phyloP scores from a whole-genome alignment of 2,888 invertebrate species.

The Choreutis nemorana region DNA sequence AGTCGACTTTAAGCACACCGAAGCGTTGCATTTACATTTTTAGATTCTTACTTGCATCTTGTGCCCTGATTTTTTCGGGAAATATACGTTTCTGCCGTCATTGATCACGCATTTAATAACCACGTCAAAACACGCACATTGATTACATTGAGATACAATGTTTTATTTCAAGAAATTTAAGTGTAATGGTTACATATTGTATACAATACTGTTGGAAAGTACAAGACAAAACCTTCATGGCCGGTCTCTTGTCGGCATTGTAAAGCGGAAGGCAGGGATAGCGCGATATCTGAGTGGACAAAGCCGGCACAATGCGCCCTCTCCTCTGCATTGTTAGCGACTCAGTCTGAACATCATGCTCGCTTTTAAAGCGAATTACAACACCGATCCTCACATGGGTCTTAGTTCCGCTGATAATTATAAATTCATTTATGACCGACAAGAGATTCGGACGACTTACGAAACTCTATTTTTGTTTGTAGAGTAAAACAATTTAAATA shows the following conservation, averaged over 20 bases:
- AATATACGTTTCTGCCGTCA: no score
- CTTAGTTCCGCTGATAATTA: constrained; percentile 12
- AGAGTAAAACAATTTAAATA: not conserved
- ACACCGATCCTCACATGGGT: constrained; percentile 20
- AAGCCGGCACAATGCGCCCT: constrained; percentile 45
- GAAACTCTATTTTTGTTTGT: constrained; percentile 5
- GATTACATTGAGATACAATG: no score
- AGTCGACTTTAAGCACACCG: constrained; percentile 13
- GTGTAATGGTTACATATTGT: no score
- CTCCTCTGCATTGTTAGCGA: constrained; percentile 41
- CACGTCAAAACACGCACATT: no score
- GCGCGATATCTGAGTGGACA: constrained; percentile 40
- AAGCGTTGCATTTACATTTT: constrained; percentile 7
- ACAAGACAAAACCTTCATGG: no score
- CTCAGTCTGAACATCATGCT: constrained; percentile 37
- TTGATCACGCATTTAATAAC: no score
- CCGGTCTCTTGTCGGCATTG: constrained; percentile 22
- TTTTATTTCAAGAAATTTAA: no score
- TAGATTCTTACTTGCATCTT: no score
- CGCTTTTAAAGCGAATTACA: constrained; percentile 36
- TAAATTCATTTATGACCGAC: no score
- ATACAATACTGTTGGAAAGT: no score
- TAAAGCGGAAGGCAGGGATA: constrained; percentile 29
- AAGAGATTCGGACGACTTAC: no score
- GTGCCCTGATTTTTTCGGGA: no score